Evolutionary conservation across 2,113 vertebrate genomes (phyloP).

Genomic region (Sterna hirundo): DNA sequence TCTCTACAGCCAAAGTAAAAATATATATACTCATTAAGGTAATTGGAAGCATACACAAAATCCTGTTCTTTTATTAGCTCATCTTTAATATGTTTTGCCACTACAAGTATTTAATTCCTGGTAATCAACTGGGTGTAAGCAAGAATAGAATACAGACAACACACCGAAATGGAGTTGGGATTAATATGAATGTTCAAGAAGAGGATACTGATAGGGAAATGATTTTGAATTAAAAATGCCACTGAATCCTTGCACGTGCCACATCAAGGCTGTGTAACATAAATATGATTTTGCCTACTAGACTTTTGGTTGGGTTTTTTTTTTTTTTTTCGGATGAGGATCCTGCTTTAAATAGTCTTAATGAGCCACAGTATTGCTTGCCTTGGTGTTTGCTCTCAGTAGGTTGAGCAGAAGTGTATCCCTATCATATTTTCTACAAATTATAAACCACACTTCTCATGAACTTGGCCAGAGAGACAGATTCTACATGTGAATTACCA

Average conservation of each 20-base stretch:
- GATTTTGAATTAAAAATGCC: neutral
- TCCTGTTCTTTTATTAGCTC: constrained; percentile 17
- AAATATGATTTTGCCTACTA: neutral
- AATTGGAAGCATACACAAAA: neutral
- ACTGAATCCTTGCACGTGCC: neutral
- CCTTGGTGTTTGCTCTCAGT: neutral
- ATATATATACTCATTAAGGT: constrained; percentile 6
- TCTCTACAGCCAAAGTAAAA: neutral
- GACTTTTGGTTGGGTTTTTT: neutral
- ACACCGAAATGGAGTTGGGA: neutral
- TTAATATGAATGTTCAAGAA: neutral
- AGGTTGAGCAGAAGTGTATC: neutral
- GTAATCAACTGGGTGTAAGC: neutral
- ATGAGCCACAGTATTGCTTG: neutral
- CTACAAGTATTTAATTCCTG: neutral
- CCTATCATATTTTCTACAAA: neutral
- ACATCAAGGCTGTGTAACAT: neutral
- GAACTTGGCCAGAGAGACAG: neutral
- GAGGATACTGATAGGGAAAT: neutral
- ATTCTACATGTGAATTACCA: neutral
- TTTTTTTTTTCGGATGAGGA: neutral
- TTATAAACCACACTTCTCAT: neutral
- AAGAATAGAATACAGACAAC: neutral
- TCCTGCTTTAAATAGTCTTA: neutral
- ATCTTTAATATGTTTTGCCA: neutral